Evolutionary conservation across 2,888 invertebrate species (phyloP).

Genomic region (Portevinia maculata): DNA sequence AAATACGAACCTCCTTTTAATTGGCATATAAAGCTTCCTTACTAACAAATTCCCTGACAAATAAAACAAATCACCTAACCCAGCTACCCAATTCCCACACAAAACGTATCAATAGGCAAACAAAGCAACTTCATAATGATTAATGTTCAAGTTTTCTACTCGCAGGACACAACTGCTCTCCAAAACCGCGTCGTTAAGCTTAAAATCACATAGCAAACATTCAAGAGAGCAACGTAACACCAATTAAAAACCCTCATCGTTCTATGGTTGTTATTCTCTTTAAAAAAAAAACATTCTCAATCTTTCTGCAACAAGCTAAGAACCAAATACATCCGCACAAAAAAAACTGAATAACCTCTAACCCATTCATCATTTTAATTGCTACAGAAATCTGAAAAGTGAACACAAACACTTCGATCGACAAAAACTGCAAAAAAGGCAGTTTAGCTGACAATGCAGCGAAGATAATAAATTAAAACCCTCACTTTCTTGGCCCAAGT

Average conservation of each 20-base stretch:
- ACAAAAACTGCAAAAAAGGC: constrained; percentile 18
- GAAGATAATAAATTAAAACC: constrained; percentile 30
- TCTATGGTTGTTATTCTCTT: constrained; percentile 15
- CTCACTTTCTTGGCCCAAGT: constrained; percentile 17
- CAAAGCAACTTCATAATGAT: constrained; percentile 3
- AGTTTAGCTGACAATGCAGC: constrained; percentile 36
- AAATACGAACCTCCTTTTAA: neutral
- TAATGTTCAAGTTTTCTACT: constrained; percentile 2
- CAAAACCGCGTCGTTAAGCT: constrained; percentile 1
- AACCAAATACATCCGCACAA: neutral
- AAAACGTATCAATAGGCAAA: constrained; percentile 8
- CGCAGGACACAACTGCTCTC: constrained; percentile 1
- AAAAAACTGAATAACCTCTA: constrained; percentile 40
- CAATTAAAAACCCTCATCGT: constrained; percentile 33
- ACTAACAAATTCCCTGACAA: neutral
- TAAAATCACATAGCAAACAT: constrained; percentile 29
- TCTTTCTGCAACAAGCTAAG: constrained; percentile 51
- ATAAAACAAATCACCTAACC: neutral
- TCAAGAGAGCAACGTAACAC: constrained; percentile 33
- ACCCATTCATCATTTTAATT: constrained; percentile 72
- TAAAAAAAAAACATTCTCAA: constrained; percentile 35
- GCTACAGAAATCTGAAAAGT: constrained; percentile 57
- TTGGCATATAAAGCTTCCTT: neutral
- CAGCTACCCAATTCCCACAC: neutral
- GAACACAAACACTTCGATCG: constrained; percentile 48